Percentiles rank a stretch among this genome's conserved stretches.
phyloP scores from a whole-genome alignment of 2,797 vertebrate species.

The Ptychobarbus kaznakovi region DNA sequence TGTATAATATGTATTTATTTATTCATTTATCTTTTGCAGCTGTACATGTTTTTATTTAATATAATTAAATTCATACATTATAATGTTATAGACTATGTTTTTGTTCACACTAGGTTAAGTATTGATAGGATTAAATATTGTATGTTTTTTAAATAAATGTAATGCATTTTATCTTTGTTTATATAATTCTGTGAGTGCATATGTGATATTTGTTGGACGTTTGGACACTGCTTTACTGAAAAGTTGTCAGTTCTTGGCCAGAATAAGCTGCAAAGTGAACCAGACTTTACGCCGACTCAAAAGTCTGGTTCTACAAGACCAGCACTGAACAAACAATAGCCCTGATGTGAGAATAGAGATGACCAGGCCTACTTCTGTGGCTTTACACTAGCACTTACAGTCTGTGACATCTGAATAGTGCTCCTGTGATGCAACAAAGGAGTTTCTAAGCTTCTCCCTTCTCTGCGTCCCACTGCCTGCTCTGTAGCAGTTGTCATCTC shows the following conservation, averaged over 20 bases:
- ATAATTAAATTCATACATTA: neutral
- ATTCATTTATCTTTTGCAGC: neutral
- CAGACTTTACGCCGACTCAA: neutral
- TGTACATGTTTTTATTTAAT: neutral
- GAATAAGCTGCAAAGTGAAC: neutral
- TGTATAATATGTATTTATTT: neutral
- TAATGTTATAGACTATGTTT: neutral
- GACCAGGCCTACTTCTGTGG: neutral
- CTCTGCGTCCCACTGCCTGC: slow-evolving; percentile 32
- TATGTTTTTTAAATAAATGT: neutral
- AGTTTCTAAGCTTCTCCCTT: slow-evolving; percentile 15
- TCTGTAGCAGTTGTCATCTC: slow-evolving; percentile 49
- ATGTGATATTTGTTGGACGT: neutral
- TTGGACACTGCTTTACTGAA: neutral
- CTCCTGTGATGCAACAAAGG: slow-evolving; percentile 16
- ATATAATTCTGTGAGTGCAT: neutral
- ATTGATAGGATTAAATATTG: neutral
- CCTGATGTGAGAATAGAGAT: neutral
- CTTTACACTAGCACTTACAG: slow-evolving; percentile 1
- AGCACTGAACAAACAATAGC: neutral
- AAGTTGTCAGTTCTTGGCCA: neutral
- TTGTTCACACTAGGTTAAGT: neutral
- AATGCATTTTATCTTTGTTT: neutral
- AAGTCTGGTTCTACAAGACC: neutral
- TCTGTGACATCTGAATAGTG: slow-evolving; percentile 13